A percentile compares a stretch with the other conserved stretches of the same genome.
phyloP scores from a whole-genome alignment of 2,113 vertebrate genomes.

The Guaruba guarouba region DNA sequence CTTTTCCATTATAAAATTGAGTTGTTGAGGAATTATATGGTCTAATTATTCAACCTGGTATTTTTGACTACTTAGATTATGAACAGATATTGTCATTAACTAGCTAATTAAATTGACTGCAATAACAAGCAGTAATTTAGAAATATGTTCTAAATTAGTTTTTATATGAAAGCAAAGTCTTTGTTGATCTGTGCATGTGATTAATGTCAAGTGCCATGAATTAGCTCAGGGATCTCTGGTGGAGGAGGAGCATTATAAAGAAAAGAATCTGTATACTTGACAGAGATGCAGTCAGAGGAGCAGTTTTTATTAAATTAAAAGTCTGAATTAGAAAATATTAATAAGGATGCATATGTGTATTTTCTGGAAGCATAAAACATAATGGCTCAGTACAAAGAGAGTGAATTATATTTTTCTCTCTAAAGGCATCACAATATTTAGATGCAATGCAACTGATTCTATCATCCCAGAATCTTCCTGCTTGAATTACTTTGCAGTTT shows the following conservation, averaged over 20 bases:
- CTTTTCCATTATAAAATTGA: constrained; percentile 70
- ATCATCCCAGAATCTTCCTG: neutral
- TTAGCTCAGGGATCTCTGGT: constrained; percentile 55
- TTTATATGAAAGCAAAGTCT: constrained; percentile 69
- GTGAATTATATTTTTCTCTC: neutral
- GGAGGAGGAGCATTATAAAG: constrained; percentile 18
- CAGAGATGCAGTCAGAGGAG: constrained; percentile 13
- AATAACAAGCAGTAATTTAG: constrained; percentile 74
- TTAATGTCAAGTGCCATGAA: constrained; percentile 71
- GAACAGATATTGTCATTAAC: constrained; percentile 77
- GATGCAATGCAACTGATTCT: neutral
- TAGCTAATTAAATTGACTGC: constrained; percentile 75
- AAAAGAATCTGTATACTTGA: constrained; percentile 15
- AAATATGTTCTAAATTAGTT: constrained; percentile 76
- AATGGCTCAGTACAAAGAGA: neutral
- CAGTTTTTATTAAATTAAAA: constrained; percentile 16
- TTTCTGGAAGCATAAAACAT: neutral
- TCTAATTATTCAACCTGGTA: constrained; percentile 74
- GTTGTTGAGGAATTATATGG: constrained; percentile 71
- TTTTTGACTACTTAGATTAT: constrained; percentile 77
- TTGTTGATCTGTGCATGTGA: constrained; percentile 73
- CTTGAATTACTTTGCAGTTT: neutral
- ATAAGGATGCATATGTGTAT: neutral
- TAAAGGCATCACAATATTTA: neutral
- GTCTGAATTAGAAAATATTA: constrained; percentile 14